phyloP scores from a whole-genome alignment of 2,113 vertebrate species.

The Serilophus lunatus region DNA sequence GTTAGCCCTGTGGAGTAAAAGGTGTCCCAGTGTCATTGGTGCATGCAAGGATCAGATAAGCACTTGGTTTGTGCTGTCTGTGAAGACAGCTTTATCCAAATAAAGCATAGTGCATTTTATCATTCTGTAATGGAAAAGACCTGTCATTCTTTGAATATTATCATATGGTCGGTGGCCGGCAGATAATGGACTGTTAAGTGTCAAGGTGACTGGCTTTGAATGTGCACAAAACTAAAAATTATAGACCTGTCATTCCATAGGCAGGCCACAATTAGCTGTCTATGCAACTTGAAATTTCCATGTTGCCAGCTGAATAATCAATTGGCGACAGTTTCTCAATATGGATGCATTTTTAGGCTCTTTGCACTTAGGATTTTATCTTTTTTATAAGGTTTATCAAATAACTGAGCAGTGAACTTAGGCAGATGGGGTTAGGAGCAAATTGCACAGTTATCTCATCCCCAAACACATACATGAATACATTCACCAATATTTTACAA shows the following conservation, averaged over 20 bases:
- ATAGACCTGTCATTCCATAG: constrained; percentile 80
- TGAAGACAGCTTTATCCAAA: constrained; percentile 75
- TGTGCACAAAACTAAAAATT: constrained; percentile 85
- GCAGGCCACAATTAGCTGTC: constrained; percentile 82
- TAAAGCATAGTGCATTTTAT: constrained; percentile 74
- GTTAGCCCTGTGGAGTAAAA: constrained; percentile 38
- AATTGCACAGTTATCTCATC: background rate
- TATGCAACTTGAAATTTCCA: constrained; percentile 80
- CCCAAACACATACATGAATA: background rate
- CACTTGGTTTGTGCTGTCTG: constrained; percentile 62
- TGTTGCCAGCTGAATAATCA: constrained; percentile 81
- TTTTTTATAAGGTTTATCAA: constrained; percentile 45
- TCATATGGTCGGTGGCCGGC: constrained; percentile 77
- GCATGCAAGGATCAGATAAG: constrained; percentile 43
- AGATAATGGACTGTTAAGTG: constrained; percentile 82
- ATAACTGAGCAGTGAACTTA: constrained; percentile 39
- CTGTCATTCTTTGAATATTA: constrained; percentile 78
- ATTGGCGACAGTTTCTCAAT: constrained; percentile 68
- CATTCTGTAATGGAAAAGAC: constrained; percentile 76
- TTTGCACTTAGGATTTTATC: constrained; percentile 37
- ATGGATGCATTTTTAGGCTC: constrained; percentile 62
- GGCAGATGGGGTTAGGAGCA: constrained; percentile 45
- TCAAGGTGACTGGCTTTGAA: constrained; percentile 85
- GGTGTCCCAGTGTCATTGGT: constrained; percentile 34
- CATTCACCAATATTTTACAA: background rate